Evolutionary conservation across 2,113 vertebrate species (phyloP), one percentile per base, ranked within the genome.

Genomic region (Trichomycterus rosablanca): DNA sequence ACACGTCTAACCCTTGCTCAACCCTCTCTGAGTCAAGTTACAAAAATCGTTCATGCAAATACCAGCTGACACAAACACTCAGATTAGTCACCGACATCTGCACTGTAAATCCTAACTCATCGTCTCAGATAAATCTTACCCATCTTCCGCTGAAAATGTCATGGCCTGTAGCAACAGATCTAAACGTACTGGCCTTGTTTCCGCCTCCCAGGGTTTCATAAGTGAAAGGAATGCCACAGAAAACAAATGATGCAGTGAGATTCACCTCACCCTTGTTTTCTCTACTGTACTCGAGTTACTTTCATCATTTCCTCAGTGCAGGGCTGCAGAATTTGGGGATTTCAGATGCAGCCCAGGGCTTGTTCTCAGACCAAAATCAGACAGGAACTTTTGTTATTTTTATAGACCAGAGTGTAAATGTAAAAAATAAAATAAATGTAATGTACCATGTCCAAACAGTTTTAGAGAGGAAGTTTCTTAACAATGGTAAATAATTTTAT

Each of bases 1-100:
- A 60, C 57, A 30, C 57, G n/a, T n/a, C 15, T 10, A 16, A 15
- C n/a, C 10, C 23, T 18, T 37, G 19, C 54, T 67, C 40, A 67
- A 46, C 40, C 51, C 37, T 2, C 56, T 28, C 35, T n/a, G 42
- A 11, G 16, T 70, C 49, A 19, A 2, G 30, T 63, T 57, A 58
- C 22, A 63, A 4, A 44, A 26, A 10, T 24, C 39, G 15, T 28
- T 40, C 58, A 66, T 10, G 37, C 30, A 8, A 37, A 63, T 14
- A 46, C 30, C 48, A 18, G 37, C 15, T 42, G 15, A 24, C 24
- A 51, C n/a, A 32, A 59, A n/a, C n/a, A n/a, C n/a, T n/a, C n/a
- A n/a, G n/a, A n/a, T n/a, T n/a, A 48, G 7, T 30, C 40, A 57
- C 19, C 8, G 14, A 22, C 5, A 10, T 16, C 43, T 42, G 44